These are phyloP conservation scores for Ochropacha duplaris DNA, from an alignment of 2,888 invertebrate genomes.

Conservation along the genomic window DNA sequence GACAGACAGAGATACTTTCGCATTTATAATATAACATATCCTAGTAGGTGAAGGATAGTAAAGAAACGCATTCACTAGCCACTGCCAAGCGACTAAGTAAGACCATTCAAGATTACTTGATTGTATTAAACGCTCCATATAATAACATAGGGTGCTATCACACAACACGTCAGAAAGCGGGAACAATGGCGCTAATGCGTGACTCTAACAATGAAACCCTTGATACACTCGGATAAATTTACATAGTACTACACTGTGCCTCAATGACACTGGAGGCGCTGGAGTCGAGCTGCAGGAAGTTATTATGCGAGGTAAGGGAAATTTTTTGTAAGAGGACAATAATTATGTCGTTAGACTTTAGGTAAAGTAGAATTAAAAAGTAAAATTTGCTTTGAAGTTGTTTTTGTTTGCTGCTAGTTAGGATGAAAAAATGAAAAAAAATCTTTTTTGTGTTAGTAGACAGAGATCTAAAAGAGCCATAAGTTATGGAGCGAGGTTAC, in stretches of 20 bases:
- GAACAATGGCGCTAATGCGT: conserved; percentile 14
- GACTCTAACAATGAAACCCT: conserved; percentile 17
- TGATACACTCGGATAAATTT: neutral
- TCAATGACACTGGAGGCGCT: neutral
- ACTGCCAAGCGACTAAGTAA: neutral
- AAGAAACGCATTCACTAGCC: neutral
- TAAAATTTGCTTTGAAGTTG: neutral
- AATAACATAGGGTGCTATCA: neutral
- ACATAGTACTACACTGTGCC: neutral
- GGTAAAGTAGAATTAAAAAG: neutral
- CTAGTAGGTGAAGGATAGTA: no score
- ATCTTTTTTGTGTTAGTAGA: no score
- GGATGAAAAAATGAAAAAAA: neutral
- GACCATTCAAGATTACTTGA: neutral
- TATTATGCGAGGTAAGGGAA: neutral
- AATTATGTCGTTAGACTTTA: neutral
- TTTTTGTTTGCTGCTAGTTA: neutral
- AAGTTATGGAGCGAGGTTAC: no score
- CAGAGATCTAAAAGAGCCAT: no score
- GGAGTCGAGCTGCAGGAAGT: neutral
- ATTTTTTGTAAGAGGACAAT: neutral
- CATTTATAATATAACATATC: no score
- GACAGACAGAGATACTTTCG: no score
- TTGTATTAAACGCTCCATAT: neutral
- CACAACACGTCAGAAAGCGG: neutral